Evolutionary conservation across 2,797 vertebrate genomes (phyloP).

Genomic region (Alca torda): DNA sequence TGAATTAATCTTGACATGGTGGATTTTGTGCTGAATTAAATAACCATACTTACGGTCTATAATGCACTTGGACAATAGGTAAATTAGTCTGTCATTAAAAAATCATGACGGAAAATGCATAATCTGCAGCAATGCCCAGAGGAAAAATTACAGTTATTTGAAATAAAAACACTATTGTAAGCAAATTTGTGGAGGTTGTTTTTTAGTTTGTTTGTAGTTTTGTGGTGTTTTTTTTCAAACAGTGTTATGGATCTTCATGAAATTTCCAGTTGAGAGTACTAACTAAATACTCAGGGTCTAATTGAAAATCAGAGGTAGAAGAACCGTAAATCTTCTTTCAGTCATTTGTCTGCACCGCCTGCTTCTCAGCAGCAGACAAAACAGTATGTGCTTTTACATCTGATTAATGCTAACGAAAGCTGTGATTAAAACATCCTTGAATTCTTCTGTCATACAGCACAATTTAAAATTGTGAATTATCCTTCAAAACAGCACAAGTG

Average conservation of each 20-base stretch:
- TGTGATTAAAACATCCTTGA: conserved; percentile 58
- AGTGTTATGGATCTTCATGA: conserved; percentile 22
- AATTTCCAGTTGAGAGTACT: conserved; percentile 43
- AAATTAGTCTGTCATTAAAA: conserved; percentile 75
- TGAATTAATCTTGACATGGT: conserved; percentile 63
- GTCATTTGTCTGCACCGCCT: conserved; percentile 51
- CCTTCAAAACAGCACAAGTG: conserved; percentile 60
- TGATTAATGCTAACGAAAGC: conserved; percentile 56
- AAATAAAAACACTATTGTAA: conserved; percentile 57
- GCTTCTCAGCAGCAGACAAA: conserved; percentile 11
- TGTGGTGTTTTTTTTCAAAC: background rate
- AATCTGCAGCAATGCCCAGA: conserved; percentile 50
- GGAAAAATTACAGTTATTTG: conserved; percentile 70
- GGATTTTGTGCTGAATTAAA: conserved; percentile 68
- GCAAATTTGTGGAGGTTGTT: conserved; percentile 55
- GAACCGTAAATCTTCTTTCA: conserved; percentile 62
- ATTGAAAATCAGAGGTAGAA: conserved; percentile 61
- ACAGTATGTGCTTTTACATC: conserved; percentile 48
- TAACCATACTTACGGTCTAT: conserved; percentile 44
- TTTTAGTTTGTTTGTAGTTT: background rate
- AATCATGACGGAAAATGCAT: conserved; percentile 66
- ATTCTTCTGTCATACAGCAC: conserved; percentile 47
- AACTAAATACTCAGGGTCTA: conserved; percentile 66
- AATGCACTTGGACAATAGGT: conserved; percentile 56
- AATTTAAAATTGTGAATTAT: conserved; percentile 63